A percentile compares a stretch with the other conserved stretches of the same genome.
Conservation (phyloP, 2,113 vertebrate species). For the Hypanus sabinus region DNA sequence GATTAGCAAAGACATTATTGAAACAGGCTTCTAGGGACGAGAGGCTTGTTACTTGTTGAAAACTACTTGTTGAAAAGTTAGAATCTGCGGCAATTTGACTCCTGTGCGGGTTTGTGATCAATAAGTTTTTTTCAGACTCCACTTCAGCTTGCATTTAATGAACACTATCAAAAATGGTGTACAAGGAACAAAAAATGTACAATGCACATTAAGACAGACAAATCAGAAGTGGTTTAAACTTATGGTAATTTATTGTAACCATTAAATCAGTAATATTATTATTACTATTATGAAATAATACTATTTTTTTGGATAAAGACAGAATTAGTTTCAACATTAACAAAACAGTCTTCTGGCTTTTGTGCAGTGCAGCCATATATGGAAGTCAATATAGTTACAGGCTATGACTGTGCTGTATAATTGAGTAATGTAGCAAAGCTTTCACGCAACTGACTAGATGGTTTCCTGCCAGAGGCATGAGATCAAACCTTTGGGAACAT, state of each 20-base stretch:
- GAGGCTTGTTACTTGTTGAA: too few relatives aligned
- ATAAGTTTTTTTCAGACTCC: not conserved
- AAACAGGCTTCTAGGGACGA: too few relatives aligned
- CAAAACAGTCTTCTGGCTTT: not conserved
- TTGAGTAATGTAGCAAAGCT: slow-evolving; percentile 8
- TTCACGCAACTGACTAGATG: not conserved
- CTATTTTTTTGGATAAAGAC: not conserved
- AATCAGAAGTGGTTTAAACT: not conserved
- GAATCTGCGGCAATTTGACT: not conserved
- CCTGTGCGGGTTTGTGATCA: not conserved
- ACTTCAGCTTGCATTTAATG: not conserved
- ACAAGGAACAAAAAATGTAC: not conserved
- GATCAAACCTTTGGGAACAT: not conserved
- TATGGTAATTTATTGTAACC: not conserved
- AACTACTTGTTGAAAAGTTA: too few relatives aligned
- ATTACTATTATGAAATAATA: not conserved
- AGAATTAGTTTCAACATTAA: not conserved
- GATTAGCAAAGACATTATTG: too few relatives aligned
- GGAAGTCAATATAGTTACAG: not conserved
- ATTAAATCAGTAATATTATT: not conserved
- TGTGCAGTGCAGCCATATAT: slow-evolving; percentile 4
- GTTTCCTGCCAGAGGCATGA: slow-evolving; percentile 4
- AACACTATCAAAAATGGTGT: not conserved
- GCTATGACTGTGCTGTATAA: not conserved
- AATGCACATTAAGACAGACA: not conserved